phyloP scores from a whole-genome alignment of 2,888 invertebrate genomes.

The Apoda limacodes region DNA sequence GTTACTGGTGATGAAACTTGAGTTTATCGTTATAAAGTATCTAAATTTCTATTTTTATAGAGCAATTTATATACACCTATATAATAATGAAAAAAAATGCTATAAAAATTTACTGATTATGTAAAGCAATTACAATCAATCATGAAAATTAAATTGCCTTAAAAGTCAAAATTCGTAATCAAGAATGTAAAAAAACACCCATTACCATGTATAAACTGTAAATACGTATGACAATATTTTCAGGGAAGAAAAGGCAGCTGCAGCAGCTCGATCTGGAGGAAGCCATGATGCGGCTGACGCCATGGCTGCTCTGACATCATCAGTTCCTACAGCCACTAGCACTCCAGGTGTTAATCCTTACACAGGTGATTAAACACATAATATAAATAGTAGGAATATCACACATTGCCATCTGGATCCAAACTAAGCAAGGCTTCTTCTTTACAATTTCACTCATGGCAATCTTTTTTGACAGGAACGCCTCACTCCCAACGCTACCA shows the following conservation, averaged over 20 bases:
- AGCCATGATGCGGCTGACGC: conserved; percentile 38
- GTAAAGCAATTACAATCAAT: conserved; percentile 20
- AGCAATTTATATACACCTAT: no score
- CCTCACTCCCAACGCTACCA: conserved; percentile 92
- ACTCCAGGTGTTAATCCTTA: conserved; percentile 79
- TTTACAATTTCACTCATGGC: background rate
- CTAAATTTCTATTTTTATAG: no score
- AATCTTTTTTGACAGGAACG: conserved; percentile 54
- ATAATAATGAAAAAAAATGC: no score
- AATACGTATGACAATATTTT: conserved; percentile 13
- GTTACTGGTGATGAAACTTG: no score
- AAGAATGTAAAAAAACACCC: no score
- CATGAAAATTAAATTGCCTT: no score
- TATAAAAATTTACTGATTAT: conserved; percentile 18
- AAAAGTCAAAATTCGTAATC: no score
- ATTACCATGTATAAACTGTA: no score
- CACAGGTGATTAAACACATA: no score
- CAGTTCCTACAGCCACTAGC: conserved; percentile 42
- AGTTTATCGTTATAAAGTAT: no score
- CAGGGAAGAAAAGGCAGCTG: conserved; percentile 71
- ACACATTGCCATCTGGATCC: background rate
- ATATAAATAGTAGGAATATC: no score
- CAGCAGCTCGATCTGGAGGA: conserved; percentile 44
- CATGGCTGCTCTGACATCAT: conserved; percentile 25
- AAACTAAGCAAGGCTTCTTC: background rate